These are phyloP conservation scores for Ischnus inquisitorius DNA, from an alignment of 2,888 invertebrate species.

Conservation along the genomic window DNA sequence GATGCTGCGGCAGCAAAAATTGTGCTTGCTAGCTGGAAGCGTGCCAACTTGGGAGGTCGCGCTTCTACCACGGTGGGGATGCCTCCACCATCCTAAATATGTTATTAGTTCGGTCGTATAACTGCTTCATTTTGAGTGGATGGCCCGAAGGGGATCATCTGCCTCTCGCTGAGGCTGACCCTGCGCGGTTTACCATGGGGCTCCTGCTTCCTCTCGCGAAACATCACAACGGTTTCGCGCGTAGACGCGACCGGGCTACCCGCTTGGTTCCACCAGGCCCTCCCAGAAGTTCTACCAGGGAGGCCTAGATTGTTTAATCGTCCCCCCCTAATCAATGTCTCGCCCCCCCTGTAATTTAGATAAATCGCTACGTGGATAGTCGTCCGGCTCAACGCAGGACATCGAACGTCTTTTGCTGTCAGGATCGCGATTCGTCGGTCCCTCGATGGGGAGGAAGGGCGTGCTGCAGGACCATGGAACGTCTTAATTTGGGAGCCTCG, in stretches of 20 bases:
- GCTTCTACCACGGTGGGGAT: constrained; percentile 77
- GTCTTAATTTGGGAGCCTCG: constrained; percentile 78
- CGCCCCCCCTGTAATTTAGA: constrained; percentile 82
- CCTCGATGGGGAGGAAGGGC: constrained; percentile 42
- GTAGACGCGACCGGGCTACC: constrained; percentile 64
- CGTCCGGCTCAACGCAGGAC: constrained; percentile 70
- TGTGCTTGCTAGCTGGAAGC: constrained; percentile 77
- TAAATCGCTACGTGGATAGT: constrained; percentile 80
- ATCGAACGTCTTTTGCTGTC: constrained; percentile 57
- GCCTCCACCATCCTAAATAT: constrained; percentile 83
- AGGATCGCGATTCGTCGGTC: constrained; percentile 29
- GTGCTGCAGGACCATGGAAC: constrained; percentile 70
- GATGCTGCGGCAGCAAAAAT: constrained; percentile 64
- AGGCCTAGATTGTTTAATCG: constrained; percentile 85
- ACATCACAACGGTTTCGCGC: constrained; percentile 69
- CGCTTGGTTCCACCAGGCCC: constrained; percentile 73
- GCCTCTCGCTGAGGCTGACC: constrained; percentile 70
- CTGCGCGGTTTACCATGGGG: constrained; percentile 42
- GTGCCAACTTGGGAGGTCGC: constrained; percentile 85
- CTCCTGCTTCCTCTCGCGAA: constrained; percentile 74
- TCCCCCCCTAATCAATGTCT: constrained; percentile 83
- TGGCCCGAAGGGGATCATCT: constrained; percentile 84
- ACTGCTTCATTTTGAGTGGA: constrained; percentile 85
- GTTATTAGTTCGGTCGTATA: constrained; percentile 85
- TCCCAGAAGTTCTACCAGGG: constrained; percentile 84